Conservation (phyloP, 2,113 vertebrate genomes). For the Nerophis ophidion region DNA sequence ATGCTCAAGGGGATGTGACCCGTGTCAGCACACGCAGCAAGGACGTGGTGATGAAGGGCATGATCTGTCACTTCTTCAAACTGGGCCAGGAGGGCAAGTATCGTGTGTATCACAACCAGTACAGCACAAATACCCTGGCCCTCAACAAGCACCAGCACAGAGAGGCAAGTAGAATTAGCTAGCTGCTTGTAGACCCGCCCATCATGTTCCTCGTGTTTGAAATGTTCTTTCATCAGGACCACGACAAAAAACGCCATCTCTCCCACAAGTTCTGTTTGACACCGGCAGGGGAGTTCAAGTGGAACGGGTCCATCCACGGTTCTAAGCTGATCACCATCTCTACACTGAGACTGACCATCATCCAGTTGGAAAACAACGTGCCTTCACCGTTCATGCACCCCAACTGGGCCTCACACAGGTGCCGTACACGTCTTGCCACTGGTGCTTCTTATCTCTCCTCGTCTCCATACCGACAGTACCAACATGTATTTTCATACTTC, state of each 20-base stretch:
- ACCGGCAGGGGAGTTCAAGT: constrained; percentile 94
- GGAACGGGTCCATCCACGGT: constrained; percentile 95
- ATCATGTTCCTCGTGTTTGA: constrained; percentile 4
- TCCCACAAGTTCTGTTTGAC: constrained; percentile 97
- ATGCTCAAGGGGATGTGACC: constrained; percentile 86
- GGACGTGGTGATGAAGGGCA: constrained; percentile 86
- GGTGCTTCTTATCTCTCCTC: not conserved
- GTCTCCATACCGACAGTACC: not conserved
- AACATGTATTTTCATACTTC: too few species aligned
- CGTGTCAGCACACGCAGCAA: constrained; percentile 79
- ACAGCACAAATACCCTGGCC: constrained; percentile 88
- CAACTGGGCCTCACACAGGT: constrained; percentile 99
- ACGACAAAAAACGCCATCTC: constrained; percentile 94
- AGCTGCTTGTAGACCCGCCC: not conserved
- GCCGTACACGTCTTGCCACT: too few species aligned
- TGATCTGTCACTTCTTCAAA: constrained; percentile 82
- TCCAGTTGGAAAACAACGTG: constrained; percentile 96
- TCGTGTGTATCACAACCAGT: constrained; percentile 96
- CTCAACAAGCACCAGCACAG: constrained; percentile 98
- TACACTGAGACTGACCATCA: constrained; percentile 92
- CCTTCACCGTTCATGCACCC: constrained; percentile 96
- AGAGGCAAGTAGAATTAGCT: constrained; percentile 60
- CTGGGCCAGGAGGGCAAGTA: constrained; percentile 97
- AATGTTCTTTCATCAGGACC: constrained; percentile 67
- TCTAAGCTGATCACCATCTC: constrained; percentile 95